Base-by-base conservation (phyloP, 1,140 invertebrate species). In the Drosophila athabasca region DNA sequence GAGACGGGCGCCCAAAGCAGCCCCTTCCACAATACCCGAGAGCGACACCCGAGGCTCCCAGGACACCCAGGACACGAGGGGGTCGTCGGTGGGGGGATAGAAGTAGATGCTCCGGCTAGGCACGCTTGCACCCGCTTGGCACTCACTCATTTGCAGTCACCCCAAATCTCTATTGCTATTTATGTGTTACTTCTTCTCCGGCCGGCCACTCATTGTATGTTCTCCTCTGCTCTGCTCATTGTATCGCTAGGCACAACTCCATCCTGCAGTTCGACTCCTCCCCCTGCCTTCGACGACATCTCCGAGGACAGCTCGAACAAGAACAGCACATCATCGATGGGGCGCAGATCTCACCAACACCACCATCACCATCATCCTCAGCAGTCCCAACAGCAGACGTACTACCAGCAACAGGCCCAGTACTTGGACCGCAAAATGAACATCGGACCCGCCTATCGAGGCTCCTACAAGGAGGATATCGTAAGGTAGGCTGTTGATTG, bases 241-340 rank as follows among this genome's bases (percentile, higher is more conserved):
- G 85, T 91, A 91, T 91, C 60, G 91, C 91, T 92, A 92, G 91
- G 91, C 91, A 91, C 91, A 83, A 91, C 91, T 78, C 91, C 91
- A 76, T 92, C 91, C 78, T 96, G 95, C 92, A 96, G 96, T 92
- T 97, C 96, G 80, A 97, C 97, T 53, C 96, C 97, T 80, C 96
- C 97, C 80, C 96, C 96, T 75, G 95, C 96, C 65, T 97, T 97
- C 93, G 95, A 97, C 87, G 96, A 97, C 92, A 93, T 93, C 41
- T 92, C 93, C 53, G 94, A 94, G 91, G 94, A 91, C 92, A 93
- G 76, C 94, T 94, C 60, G 94, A 93, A 91, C 91, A 91, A 85
- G 79, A 85, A 88, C 69, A 91, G 87, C 79, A 91, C 83, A 43
- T 87, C 82, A n/a, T 89, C 90, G 48, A 91, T 84, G 59, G 83